phyloP scores from a whole-genome alignment of 37 sponge, comb jelly and placozoan genomes.

The Halichondria panicea region DNA sequence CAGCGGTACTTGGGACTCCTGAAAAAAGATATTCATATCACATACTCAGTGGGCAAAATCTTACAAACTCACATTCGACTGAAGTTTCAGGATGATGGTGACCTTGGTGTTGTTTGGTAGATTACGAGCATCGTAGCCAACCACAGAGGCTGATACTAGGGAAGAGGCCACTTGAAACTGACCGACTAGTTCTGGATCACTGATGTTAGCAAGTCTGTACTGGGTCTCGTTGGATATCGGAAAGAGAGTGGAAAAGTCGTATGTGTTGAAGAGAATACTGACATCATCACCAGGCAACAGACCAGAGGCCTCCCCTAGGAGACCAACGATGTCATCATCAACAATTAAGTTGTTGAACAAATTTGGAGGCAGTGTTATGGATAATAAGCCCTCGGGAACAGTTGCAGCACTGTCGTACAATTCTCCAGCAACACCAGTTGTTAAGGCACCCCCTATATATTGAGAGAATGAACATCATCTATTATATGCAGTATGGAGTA shows the following conservation, averaged over 20 bases:
- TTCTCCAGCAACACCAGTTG: no score
- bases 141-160: constrained; percentile 4
- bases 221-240: neutral
- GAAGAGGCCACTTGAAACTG: constrained; percentile 14
- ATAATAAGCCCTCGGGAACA: no score
- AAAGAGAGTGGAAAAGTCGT: constrained; percentile 4
- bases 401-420: no score
- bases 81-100: neutral
- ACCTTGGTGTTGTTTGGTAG: neutral
- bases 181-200: no score
- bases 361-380: no score
- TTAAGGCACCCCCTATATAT: no score
- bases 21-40: neutral
- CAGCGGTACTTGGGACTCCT: constrained; percentile 15
- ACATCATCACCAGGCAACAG: no score
- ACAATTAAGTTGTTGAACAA: no score
- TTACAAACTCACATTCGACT: constrained; percentile 8
- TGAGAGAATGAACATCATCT: no score
- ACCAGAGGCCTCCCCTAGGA: no score
- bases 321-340: no score
- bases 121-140: neutral
- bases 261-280: constrained; percentile 3
- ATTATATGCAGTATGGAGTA: no score
- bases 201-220: neutral
- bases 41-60: neutral